These are phyloP conservation scores for Pandion haliaetus DNA, from an alignment of 2,113 vertebrate species.

Conservation along the genomic window DNA sequence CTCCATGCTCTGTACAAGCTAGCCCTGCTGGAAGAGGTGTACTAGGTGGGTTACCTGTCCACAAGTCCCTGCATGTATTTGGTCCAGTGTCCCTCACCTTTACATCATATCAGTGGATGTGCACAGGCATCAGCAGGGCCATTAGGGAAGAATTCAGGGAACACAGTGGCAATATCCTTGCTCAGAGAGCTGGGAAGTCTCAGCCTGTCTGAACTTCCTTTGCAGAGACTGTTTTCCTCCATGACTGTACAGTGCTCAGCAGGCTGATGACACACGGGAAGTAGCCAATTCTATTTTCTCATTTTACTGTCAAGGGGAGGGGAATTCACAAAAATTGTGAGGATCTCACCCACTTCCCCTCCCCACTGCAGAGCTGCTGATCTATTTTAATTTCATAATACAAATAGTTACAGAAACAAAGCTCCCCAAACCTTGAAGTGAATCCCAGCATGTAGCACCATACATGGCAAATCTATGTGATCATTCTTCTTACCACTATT, in stretches of 20 bases:
- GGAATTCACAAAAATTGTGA: background rate
- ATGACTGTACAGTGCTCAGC: background rate
- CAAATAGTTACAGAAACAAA: background rate
- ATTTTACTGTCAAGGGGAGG: background rate
- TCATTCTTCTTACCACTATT: background rate
- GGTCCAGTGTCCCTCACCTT: background rate
- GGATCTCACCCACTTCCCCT: background rate
- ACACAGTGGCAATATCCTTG: background rate
- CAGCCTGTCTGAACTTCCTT: background rate
- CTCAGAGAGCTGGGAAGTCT: background rate
- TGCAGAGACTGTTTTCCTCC: background rate
- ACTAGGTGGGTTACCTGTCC: background rate
- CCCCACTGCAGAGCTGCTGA: background rate
- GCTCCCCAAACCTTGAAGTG: background rate
- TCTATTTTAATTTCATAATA: background rate
- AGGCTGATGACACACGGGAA: background rate
- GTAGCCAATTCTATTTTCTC: background rate
- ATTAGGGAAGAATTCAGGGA: background rate
- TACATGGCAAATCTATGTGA: background rate
- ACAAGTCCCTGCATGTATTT: background rate
- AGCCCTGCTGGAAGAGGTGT: background rate
- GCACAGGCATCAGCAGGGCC: background rate
- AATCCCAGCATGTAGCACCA: background rate
- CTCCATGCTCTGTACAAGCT: background rate
- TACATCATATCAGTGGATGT: background rate